These are phyloP conservation scores for Corvus hawaiiensis DNA, from an alignment of 2,113 vertebrate species.

Conservation along the genomic window DNA sequence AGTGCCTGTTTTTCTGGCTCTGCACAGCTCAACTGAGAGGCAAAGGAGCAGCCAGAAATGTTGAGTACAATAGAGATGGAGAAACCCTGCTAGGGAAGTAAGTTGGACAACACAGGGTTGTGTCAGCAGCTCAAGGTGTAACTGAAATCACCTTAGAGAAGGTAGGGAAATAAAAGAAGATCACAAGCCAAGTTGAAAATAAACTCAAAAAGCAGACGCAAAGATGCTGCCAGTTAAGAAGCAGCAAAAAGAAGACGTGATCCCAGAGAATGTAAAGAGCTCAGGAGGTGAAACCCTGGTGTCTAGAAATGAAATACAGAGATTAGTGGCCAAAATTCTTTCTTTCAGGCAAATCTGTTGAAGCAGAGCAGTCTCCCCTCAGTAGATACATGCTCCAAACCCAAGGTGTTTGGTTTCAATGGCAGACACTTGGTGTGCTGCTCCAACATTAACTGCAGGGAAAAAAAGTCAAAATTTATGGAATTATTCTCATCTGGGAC, in stretches of 20 bases:
- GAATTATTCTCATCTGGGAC: background rate
- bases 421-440: background rate
- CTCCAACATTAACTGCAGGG: background rate
- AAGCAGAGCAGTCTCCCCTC: background rate
- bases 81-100: background rate
- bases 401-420: background rate
- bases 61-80: background rate
- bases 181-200: background rate
- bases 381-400: rapidly evolving
- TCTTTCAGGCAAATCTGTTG: background rate
- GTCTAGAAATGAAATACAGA: background rate
- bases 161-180: background rate
- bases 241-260: background rate
- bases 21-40: background rate
- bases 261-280: background rate
- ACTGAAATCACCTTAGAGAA: background rate
- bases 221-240: background rate
- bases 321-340: background rate
- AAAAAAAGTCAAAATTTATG: background rate
- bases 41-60: background rate
- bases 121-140: background rate
- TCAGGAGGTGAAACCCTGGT: background rate
- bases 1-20: background rate
- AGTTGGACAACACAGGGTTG: background rate
- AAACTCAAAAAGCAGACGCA: background rate